phyloP scores from a whole-genome alignment of 1,140 invertebrate genomes.

The Cherax quadricarinatus region DNA sequence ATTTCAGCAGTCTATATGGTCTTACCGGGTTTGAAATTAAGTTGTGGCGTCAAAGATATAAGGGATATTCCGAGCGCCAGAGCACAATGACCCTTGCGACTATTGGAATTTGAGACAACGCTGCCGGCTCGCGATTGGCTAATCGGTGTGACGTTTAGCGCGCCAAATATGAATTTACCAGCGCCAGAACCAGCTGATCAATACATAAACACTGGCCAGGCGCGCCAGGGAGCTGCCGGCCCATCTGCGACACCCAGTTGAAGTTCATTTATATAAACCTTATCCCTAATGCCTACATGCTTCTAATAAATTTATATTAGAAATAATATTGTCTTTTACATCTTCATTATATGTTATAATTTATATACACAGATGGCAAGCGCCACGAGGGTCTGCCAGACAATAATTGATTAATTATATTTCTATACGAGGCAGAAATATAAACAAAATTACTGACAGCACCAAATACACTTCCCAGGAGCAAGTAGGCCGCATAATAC shows the following conservation, averaged over 20 bases:
- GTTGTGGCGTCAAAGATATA: conserved; percentile 7
- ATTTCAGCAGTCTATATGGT: neutral
- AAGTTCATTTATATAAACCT: too few relatives aligned
- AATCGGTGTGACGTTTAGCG: conserved; percentile 20
- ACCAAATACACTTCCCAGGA: too few relatives aligned
- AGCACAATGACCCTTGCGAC: conserved; percentile 65
- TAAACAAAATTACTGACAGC: too few relatives aligned
- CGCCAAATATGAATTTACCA: conserved; percentile 58
- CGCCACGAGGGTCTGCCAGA: too few relatives aligned
- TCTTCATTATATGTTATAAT: too few relatives aligned
- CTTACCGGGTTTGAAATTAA: conserved; percentile 47
- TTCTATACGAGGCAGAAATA: too few relatives aligned
- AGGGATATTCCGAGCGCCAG: conserved; percentile 37
- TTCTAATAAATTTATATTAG: too few relatives aligned
- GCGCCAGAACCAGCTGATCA: conserved; percentile 49
- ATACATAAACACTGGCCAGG: neutral
- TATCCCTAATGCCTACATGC: too few relatives aligned
- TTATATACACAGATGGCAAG: too few relatives aligned
- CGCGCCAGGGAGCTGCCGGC: neutral
- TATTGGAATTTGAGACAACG: conserved; percentile 42
- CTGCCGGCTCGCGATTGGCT: conserved; percentile 30
- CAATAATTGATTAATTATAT: too few relatives aligned
- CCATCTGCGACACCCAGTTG: neutral
- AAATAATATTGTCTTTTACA: too few relatives aligned
- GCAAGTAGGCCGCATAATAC: too few relatives aligned